Base-by-base conservation (phyloP, 92 coral and sea anemone genomes). In the Siderastrea radians region DNA sequence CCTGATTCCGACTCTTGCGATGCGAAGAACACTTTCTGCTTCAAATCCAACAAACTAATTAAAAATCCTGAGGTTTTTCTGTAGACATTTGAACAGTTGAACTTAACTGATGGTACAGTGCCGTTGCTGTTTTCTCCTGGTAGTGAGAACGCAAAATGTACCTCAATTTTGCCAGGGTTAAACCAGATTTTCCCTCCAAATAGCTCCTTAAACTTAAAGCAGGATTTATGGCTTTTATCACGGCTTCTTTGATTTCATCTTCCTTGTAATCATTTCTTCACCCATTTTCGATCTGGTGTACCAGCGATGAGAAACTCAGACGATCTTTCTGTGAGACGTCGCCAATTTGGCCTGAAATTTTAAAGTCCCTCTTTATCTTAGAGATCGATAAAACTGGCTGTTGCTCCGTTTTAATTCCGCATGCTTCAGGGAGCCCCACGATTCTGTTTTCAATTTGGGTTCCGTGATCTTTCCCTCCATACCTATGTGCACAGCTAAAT, bases 271-370 rank as follows among this genome's bases (percentile, higher is more conserved):
- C 87, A 53, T 82, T 82, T 11, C 68, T 63, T 61, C 75, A 62
- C 1, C 81, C 95, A 13, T 60, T 50, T 48, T 89, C 86, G 67
- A 92, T 92, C 52, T 92, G 95, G 15, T 90, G 84, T 55, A 89
- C 38, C 38, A 26, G 38, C 38, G 38, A 26, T 26, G 38, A 26
- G 38, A 26, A 26, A 26, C 38, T 26, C 91, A 85, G 87, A 47
- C 87, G 91, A 67, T 92, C 91, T 75, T 90, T 90, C 87, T 85
- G 95, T 49, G 55, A 78, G 46, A 69, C 65, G 57, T 85, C 80
- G 45, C 89, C 93, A 46, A 86, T 90, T 58, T 81, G 38, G 38
- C 38, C 38, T 26, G 38, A 26, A 26, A 26, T 26, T 26, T 26
- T 26, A 26, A 26, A 26, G 89, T 90, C 86, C 17, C 90, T 52